phyloP scores from a whole-genome alignment of 1,140 invertebrate genomes.

The Acromyrmex echinatior region DNA sequence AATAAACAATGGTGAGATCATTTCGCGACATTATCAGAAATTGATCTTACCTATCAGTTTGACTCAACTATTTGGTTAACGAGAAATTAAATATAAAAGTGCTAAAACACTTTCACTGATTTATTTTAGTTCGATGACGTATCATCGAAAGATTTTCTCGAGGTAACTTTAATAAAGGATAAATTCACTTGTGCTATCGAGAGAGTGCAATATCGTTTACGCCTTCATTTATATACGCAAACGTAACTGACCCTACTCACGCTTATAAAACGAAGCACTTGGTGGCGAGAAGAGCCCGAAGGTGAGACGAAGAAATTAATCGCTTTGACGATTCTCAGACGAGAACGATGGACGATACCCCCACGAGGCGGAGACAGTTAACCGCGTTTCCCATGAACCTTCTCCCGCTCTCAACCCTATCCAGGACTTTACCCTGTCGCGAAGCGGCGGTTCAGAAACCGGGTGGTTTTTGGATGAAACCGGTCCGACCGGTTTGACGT shows the following conservation, averaged over 20 bases:
- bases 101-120: not conserved
- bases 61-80: not conserved
- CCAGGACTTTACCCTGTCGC: conserved; percentile 43
- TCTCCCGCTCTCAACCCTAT: conserved; percentile 62
- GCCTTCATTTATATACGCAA: conserved; percentile 6
- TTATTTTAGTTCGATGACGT: not conserved
- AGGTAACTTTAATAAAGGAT: not conserved
- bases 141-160: not conserved
- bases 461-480: conserved; percentile 83
- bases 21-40: not conserved
- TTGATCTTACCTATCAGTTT: not conserved
- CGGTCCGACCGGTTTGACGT: conserved; percentile 79
- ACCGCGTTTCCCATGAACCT: conserved; percentile 83
- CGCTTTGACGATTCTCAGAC: not conserved
- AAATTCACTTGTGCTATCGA: not conserved
- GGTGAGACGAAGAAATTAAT: conserved; percentile 16
- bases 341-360: conserved; percentile 21
- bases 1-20: not conserved
- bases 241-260: conserved; percentile 53
- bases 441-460: conserved; percentile 72
- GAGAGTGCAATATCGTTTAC: not conserved
- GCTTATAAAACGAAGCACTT: conserved; percentile 15
- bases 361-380: conserved; percentile 74
- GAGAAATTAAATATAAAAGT: not conserved
- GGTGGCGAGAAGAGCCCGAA: conserved; percentile 1